Evolutionary conservation across 2,113 vertebrate genomes (phyloP).

Genomic region (Mus pahari): DNA sequence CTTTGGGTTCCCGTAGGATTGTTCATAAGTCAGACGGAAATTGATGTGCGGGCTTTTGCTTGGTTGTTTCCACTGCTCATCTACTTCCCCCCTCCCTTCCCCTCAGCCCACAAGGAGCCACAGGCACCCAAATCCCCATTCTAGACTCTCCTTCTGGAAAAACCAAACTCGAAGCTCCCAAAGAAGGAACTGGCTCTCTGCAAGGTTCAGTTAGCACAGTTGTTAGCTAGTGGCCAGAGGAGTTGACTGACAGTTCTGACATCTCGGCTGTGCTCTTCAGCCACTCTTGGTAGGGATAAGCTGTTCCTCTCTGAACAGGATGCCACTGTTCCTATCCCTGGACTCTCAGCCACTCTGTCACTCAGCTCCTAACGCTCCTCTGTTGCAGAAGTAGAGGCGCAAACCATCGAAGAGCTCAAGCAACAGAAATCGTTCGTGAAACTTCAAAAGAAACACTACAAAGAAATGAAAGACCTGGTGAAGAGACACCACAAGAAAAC

Average conservation of each 20-base stretch:
- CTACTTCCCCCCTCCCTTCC: neutral
- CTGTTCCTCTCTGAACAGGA: neutral
- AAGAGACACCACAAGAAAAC: conserved; percentile 97
- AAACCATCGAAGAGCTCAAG: conserved; percentile 96
- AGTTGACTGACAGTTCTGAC: neutral
- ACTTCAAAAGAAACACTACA: conserved; percentile 98
- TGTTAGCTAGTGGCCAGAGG: neutral
- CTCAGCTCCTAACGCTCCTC: conserved; percentile 8
- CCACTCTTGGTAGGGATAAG: neutral
- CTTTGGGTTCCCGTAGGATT: neutral
- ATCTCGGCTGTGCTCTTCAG: neutral
- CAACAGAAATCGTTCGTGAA: conserved; percentile 96
- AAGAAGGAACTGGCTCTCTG: neutral
- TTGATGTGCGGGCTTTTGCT: too few relatives aligned
- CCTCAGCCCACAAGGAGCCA: neutral
- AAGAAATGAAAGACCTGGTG: conserved; percentile 98
- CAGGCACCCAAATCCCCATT: neutral
- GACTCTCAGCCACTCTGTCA: neutral
- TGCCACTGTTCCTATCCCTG: accelerated
- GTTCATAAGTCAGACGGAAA: neutral
- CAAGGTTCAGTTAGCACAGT: neutral
- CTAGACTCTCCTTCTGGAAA: neutral
- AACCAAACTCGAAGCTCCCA: neutral
- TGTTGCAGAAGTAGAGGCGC: conserved; percentile 93
- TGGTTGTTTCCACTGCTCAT: too few relatives aligned